Evolutionary conservation across 1,140 invertebrate genomes (phyloP).

Genomic region (Coptotermes formosanus): DNA sequence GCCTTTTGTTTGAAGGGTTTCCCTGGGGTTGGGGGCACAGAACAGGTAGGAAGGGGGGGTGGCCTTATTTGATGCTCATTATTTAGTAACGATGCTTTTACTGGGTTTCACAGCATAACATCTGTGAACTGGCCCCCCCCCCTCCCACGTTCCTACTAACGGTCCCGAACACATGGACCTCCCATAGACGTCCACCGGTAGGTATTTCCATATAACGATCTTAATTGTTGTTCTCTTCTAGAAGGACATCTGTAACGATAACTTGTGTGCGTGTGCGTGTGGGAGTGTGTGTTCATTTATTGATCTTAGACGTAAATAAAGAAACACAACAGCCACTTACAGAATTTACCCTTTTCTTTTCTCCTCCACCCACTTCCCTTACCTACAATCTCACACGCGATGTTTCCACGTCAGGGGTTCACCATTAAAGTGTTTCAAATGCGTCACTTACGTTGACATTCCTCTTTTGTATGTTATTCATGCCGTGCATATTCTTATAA

Average conservation of each 20-base stretch:
- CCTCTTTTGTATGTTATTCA: no score
- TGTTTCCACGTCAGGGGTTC: not conserved
- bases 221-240: not conserved
- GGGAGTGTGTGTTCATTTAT: not conserved
- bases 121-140: not conserved
- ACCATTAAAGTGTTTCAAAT: not conserved
- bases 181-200: not conserved
- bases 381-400: not conserved
- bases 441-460: no score
- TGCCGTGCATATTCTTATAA: no score
- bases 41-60: not conserved
- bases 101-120: conserved; percentile 21
- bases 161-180: not conserved
- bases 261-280: not conserved
- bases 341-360: not conserved
- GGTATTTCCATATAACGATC: not conserved
- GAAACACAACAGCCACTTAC: not conserved
- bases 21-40: not conserved
- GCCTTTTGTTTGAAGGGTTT: not conserved
- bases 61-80: conserved; percentile 30
- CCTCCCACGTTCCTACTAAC: not conserved
- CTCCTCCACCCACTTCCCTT: not conserved
- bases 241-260: not conserved
- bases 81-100: conserved; percentile 33
- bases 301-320: not conserved